Evolutionary conservation across 2,113 vertebrate genomes (phyloP), one percentile per base, ranked within the genome.

Genomic region (Callipepla californica): DNA sequence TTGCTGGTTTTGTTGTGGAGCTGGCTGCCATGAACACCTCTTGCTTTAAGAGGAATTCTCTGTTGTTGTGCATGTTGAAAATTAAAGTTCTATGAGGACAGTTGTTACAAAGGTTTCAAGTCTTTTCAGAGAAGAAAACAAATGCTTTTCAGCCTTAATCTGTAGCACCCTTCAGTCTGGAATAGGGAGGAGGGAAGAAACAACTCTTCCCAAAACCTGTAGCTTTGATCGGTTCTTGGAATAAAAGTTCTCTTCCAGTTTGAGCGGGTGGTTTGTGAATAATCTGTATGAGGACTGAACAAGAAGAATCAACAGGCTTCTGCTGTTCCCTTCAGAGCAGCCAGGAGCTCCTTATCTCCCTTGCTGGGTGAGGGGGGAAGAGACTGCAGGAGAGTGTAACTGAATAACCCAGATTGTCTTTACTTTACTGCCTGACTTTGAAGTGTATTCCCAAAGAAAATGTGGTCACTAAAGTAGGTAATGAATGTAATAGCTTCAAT

Each of bases 281-380:
- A 67, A 34, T 7, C 34, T 61, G 47, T 14, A 14, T 50, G 70
- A 40, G 40, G 40, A 68, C 23, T 74, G 59, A 48, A 44, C 42
- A 78, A 48, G 42, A 57, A 51, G 40, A 63, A 74, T 26, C 48
- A 73, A 51, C 5, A 48, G 30, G 26, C 47, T 63, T 90, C 68
- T 87, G 32, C 28, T 42, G 69, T 78, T 89, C 40, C 16, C 22
- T 26, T 57, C 57, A 79, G 65, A 83, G n/a, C 73, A 59, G 73
- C 42, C 0, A 2, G 55, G 21, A 40, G 34, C 13, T 86, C n/a
- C 53, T 48, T 25, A 15, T 90, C 77, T 68, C 47, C 28, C 40
- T 30, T 48, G 28, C 9, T 87, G 74, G 80, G 53, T 65, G 67
- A 70, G 70, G 69, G 13, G 77, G 63, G 76, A 90, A 57, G 73